These are phyloP conservation scores for Coregonus ussuriensis DNA, from an alignment of 2,797 vertebrate species.

Conservation along the genomic window DNA sequence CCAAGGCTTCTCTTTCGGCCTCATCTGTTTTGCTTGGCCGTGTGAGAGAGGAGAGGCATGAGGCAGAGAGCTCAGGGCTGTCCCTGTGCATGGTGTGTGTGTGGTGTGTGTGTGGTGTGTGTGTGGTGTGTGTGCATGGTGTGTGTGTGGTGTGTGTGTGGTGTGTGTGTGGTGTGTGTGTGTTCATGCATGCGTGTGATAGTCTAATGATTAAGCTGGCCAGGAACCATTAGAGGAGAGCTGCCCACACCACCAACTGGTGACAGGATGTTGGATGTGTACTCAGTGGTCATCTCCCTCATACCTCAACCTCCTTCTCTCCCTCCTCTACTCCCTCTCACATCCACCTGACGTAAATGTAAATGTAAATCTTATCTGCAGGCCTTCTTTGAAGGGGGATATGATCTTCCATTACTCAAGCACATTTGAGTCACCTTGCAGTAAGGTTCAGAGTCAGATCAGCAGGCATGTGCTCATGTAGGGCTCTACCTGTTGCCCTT, in stretches of 20 bases:
- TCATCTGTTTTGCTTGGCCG: conserved; percentile 18
- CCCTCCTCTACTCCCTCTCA: not conserved
- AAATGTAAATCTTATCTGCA: not conserved
- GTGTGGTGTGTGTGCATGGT: too few relatives aligned
- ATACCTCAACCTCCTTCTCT: not conserved
- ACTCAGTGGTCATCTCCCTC: conserved; percentile 12
- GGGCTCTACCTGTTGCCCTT: too few relatives aligned
- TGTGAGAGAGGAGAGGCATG: conserved; percentile 12
- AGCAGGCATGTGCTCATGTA: too few relatives aligned
- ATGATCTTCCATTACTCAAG: not conserved
- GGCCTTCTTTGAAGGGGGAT: not conserved
- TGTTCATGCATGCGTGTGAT: too few relatives aligned
- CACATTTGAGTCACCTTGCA: not conserved
- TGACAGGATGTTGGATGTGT: conserved; percentile 20
- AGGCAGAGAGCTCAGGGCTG: not conserved
- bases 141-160: too few relatives aligned
- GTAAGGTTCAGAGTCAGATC: not conserved
- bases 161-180: too few relatives aligned
- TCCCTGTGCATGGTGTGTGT: conserved; percentile 22
- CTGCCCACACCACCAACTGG: conserved; percentile 39
- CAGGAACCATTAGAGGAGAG: conserved; percentile 24
- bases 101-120: conserved; percentile 2
- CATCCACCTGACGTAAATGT: not conserved
- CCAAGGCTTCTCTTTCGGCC: not conserved
- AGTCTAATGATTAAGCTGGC: conserved; percentile 39